Evolutionary conservation across 2,113 vertebrate species (phyloP).

Genomic region (Balaeniceps rex): DNA sequence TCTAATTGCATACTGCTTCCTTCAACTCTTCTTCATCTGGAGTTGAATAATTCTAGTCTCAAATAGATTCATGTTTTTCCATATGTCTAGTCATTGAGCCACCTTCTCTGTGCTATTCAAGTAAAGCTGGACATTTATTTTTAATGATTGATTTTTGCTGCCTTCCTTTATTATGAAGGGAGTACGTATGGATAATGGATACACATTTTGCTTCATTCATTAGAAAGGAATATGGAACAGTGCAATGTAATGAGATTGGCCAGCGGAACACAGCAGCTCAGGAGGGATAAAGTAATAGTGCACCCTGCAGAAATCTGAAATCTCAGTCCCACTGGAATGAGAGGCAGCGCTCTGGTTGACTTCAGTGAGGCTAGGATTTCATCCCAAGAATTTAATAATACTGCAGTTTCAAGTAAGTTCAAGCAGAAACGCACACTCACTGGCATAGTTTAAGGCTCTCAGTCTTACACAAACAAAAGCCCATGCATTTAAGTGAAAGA

Average conservation of each 20-base stretch:
- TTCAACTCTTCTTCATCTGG: not conserved
- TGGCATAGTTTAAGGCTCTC: not conserved
- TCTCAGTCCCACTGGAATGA: not conserved
- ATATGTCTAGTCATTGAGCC: not conserved
- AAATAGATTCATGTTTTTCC: not conserved
- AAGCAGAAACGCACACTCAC: not conserved
- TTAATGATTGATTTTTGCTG: not conserved
- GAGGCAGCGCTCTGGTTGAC: not conserved
- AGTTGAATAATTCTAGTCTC: not conserved
- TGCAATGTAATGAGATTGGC: not conserved
- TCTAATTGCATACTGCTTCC: conserved; percentile 2
- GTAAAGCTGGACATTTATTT: not conserved
- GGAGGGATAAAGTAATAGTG: not conserved
- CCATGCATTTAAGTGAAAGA: not conserved
- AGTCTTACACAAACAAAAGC: not conserved
- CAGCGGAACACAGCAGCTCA: not conserved
- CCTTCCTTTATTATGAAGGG: not conserved
- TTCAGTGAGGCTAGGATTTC: conserved; percentile 3
- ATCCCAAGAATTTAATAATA: not conserved
- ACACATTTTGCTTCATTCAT: not conserved
- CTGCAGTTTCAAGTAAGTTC: not conserved
- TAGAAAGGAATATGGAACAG: not conserved
- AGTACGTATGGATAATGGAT: not conserved
- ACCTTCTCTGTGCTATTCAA: not conserved
- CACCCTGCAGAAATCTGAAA: not conserved